Base-by-base conservation (phyloP, 2,888 invertebrate genomes). In the Opisthograptis luteolata region DNA sequence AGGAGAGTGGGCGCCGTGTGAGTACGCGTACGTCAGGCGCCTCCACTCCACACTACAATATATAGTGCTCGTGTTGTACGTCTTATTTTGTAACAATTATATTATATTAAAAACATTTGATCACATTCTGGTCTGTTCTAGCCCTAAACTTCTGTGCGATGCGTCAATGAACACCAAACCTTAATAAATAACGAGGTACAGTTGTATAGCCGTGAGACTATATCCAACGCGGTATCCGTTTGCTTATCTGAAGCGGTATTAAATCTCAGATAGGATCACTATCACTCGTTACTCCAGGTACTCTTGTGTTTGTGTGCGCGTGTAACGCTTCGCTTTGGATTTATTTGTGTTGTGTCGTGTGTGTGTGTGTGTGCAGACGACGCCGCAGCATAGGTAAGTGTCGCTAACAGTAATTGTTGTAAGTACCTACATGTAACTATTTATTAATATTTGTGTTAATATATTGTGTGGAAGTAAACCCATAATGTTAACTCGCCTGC, bases 281-380 rank as follows among this genome's bases (percentile, higher is more conserved):
- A 28, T 17, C 6, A 1, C 17, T 39, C 8, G 17, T 39, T 10
- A 28, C 17, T 7, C 25, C 14, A n/a, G n/a, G n/a, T n/a, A 8
- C 8, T 12, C 37, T 15, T 27, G 39, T 47, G 48, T 31, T 35
- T 53, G 28, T 55, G 28, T 57, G 45, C 57, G 55, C 62, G 59
- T 53, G 56, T 57, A 42, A 44, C 28, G 65, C 72, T 76, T 76
- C 47, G 76, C 73, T 71, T 72, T 42, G 43, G 45, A 40, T 64
- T 57, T 60, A 55, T 66, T 55, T 52, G 39, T 51, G 40, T 51
- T 15, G 45, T 59, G 40, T 37, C 48, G 37, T 50, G 41, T 39
- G 40, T 51, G 31, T 42, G 35, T 58, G 50, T 41, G 54, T 52
- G 37, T 31, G 27, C 27, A 12, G 24, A 30, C 20, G 6, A 25